Evolutionary conservation across 2,113 vertebrate species (phyloP), one percentile per base, ranked within the genome.

Genomic region (Martes martes): DNA sequence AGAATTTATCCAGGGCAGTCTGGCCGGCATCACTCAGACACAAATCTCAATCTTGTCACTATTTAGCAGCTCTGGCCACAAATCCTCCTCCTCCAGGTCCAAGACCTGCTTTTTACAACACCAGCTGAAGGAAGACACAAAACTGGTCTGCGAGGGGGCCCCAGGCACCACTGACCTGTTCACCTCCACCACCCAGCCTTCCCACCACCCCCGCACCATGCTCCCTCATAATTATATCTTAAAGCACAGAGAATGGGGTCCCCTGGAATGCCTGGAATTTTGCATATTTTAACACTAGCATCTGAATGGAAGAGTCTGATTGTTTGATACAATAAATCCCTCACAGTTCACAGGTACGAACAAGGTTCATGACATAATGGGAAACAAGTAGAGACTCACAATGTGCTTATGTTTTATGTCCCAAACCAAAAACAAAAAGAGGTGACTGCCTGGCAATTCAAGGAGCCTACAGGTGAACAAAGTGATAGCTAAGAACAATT

Each of bases 51-150:
- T 78, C 33, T 92, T 85, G 42, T 88, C 93, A 47, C 94, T 88
- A 28, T 98, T 97, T 82, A 98, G 67, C 55, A 98, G 95, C 16
- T 98, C 96, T 10, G 52, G 95, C 97, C 97, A 98, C 6, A 98
- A 67, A 16, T 94, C 96, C 33, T 98, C 90, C 42, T 96, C 57
- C 73, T 96, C 21, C 31, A 98, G 65, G 84, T 98, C 92, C 59
- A 98, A 10, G 0, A 97, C 1, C 90, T 98, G 97, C 39, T 69
- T 89, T 86, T 98, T 98, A 7, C 7, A 0, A 42, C 97, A 98
- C 93, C 97, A 97, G 0, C 14, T 1, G 73, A 65, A 98, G 45
- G 98, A 96, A 28, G 93, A 50, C 52, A 84, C 74, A 2, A 98
- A 98, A 76, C 96, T 97, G 59, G 95, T 97, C 83, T 98, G 98